Evolutionary conservation across 2,888 invertebrate genomes (phyloP), one percentile per base, ranked within the genome.

Genomic region (Andricus curvator): DNA sequence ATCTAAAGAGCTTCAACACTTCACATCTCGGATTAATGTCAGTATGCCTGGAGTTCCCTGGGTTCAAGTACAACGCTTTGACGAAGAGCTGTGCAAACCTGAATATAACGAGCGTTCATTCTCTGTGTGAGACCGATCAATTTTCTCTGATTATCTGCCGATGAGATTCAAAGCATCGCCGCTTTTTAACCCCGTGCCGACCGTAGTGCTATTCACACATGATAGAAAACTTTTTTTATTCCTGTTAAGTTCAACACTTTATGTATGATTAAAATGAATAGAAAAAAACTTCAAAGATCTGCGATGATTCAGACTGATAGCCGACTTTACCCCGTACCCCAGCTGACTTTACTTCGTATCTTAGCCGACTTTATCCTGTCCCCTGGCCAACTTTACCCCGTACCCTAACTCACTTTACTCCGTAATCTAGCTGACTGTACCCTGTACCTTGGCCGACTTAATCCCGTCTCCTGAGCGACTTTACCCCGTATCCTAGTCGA

Each of bases 81-180:
- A 29, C 11, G 33, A 70, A 70, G 70, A 70, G 51, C 33, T 70
- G 70, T 70, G 70, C 70, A 70, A 70, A 70, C 51, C 33, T 51
- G 74, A 33, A 74, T 56, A 56, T 74, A 74, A 74, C 56, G 74
- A 56, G 74, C 74, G 56, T 68, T 66, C 41, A 6, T 48, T 66
- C 66, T 66, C n/a, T 74, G n/a, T 48, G 15, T 56, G 51, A 64
- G 64, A 62, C 85, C 84, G 81, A 85, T 80, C 79, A 80, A 84
- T 81, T 51, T 48, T 67, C 78, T 79, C 86, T 82, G 86, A 86
- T 86, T 82, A 87, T 81, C 83, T 70, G 17, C 22, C 65, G 62
- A 77, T 74, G 37, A 77, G 84, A 81, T 84, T 86, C 85, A 81
- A 83, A 82, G 83, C 78, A 81, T 74, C 62, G 25, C 17, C 60